Evolutionary conservation across 2,888 invertebrate genomes (phyloP).

Genomic region (Teinopalpus imperialis): DNA sequence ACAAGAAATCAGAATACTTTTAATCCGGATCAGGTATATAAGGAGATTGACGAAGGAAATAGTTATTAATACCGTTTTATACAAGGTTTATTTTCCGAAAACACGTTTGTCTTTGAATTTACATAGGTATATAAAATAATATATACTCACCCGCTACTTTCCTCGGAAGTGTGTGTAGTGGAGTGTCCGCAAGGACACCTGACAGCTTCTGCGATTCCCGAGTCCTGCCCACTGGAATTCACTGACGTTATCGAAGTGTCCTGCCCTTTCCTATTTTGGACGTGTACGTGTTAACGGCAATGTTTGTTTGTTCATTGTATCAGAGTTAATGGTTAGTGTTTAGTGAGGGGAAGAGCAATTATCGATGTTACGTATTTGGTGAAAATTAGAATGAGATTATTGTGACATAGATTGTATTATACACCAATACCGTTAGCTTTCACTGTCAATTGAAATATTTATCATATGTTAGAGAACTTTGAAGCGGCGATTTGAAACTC

Average conservation of each 20-base stretch:
- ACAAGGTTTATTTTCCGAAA: too few species aligned
- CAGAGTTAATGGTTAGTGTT: conserved; percentile 21
- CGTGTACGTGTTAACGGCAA: conserved; percentile 27
- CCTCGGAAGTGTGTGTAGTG: conserved; percentile 84
- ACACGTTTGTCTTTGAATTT: too few species aligned
- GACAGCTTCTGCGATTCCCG: conserved; percentile 84
- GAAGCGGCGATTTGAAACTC: neutral
- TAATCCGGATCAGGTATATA: too few species aligned
- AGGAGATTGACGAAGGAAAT: too few species aligned
- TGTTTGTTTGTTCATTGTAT: conserved; percentile 27
- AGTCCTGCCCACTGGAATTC: conserved; percentile 92
- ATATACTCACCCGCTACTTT: conserved; percentile 87
- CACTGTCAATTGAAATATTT: neutral
- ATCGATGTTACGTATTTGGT: neutral
- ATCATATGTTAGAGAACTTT: conserved; percentile 4
- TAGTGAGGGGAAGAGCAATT: conserved; percentile 7
- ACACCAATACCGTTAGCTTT: neutral
- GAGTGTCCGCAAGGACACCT: conserved; percentile 86
- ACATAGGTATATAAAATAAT: too few species aligned
- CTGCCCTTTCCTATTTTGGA: conserved; percentile 65
- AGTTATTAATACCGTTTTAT: too few species aligned
- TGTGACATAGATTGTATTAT: neutral
- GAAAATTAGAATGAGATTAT: neutral
- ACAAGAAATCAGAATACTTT: too few species aligned
- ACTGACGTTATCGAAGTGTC: conserved; percentile 90